Base-by-base conservation (phyloP, 1,140 invertebrate species). In the Magallana ariakensis region DNA sequence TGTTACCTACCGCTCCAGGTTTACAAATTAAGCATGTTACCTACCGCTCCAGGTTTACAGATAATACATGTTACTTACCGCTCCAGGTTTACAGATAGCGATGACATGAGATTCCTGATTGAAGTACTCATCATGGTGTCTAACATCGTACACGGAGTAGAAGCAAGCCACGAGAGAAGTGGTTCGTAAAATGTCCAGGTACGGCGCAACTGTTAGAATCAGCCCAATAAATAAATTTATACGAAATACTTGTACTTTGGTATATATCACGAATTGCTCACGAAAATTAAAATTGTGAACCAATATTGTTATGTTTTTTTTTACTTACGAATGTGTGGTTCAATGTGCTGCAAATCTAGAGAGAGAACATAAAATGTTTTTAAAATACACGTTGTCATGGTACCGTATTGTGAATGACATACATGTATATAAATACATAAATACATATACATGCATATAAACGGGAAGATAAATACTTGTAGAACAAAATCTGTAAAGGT, bases 81-180 rank as follows among this genome's bases (percentile, higher is more conserved):
- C 22, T 75, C 66, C 66, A 13, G 66, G 66, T 75, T 75, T 26
- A 75, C 66, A 75, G 15, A 75, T 75, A 33, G 66, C 22, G 66
- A 75, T 75, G 66, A 75, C 66, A 19, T 75, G 66, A 11, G 66
- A 75, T 46, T 19, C 33, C 33, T 26, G 6, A 22, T 75, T 75
- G 22, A 75, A 75, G 22, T 75, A 75, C 3, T 75, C 22, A 75
- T 33, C 22, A 46, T 46, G 33, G 5, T 46, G 33, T 4, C 33
- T 75, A 26, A 13, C 15, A 19, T 8, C 33, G 22, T 75, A 75
- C 22, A 26, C 66, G 3, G 66, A 75, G 22, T 33, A 75, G 66
- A 75, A 75, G 26, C 66, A 75, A 10, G 19, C 66, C 66, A 75
- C 22, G 11, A 75, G 66, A 26, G 66, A 26, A 4, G 66, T 75